Conservation (phyloP, 2,888 invertebrate species). For the Drosophila colorata region DNA sequence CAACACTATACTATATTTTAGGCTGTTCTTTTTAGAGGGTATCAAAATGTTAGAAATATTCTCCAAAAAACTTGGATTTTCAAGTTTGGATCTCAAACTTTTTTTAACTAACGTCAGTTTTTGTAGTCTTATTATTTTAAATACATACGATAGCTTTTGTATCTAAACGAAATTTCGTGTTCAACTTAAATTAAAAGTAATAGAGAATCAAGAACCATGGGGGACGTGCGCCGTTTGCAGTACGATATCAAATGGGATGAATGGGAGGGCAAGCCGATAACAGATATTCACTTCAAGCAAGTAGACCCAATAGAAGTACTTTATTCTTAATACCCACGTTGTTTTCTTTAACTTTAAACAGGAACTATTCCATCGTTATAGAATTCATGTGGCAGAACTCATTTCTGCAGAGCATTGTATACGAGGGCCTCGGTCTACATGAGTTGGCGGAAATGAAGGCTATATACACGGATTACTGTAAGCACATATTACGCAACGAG, state of each 20-base stretch:
- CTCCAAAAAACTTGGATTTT: neutral
- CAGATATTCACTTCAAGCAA: conserved; percentile 66
- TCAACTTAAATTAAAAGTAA: conserved; percentile 17
- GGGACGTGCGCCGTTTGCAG: conserved; percentile 48
- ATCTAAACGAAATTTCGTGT: conserved; percentile 14
- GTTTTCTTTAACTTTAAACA: conserved; percentile 3
- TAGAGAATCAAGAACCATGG: conserved; percentile 32
- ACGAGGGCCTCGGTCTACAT: conserved; percentile 49
- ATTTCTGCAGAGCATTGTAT: conserved; percentile 49
- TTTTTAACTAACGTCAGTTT: neutral
- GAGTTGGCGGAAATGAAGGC: conserved; percentile 42
- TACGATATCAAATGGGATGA: conserved; percentile 63
- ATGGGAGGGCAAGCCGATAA: conserved; percentile 53
- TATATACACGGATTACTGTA: conserved; percentile 50
- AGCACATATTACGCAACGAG: conserved; percentile 62
- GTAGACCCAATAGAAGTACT: neutral
- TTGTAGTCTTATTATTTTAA: neutral
- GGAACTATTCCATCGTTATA: conserved; percentile 53
- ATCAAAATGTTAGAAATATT: no score
- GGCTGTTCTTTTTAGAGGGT: no score
- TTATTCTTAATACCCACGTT: neutral
- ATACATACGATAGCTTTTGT: neutral
- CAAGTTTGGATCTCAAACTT: neutral
- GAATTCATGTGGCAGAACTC: conserved; percentile 67
- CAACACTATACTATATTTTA: no score